Conservation (phyloP, 2,888 invertebrate genomes). For the Caenorhabditis wallacei region DNA sequence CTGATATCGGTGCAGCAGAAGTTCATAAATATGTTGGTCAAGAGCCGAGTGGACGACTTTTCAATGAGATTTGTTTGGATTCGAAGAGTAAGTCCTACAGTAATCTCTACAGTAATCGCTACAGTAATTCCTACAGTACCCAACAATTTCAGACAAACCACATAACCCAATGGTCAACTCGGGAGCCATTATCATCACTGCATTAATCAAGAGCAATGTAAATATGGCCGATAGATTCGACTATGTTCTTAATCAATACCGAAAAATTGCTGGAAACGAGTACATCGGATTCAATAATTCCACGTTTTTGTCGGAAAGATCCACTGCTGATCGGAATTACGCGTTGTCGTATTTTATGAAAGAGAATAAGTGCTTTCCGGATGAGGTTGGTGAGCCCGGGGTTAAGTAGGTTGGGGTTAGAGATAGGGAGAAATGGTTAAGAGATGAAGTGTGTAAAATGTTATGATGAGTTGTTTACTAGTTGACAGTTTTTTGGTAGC, state of each 20-base stretch:
- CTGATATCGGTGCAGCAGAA: constrained; percentile 76
- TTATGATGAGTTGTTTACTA: too few species aligned
- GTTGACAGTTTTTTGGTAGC: neutral
- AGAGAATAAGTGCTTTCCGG: constrained; percentile 88
- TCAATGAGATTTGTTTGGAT: constrained; percentile 79
- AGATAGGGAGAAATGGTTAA: too few species aligned
- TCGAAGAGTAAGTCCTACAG: constrained; percentile 53
- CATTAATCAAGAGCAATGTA: constrained; percentile 86
- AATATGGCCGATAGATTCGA: constrained; percentile 85
- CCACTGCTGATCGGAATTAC: constrained; percentile 95
- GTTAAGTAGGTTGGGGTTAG: too few species aligned
- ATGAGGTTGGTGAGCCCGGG: too few species aligned
- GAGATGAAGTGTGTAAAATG: too few species aligned
- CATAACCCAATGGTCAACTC: constrained; percentile 99
- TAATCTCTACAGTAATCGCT: too few species aligned
- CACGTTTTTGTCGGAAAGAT: constrained; percentile 88
- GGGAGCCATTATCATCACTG: constrained; percentile 94
- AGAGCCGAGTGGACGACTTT: constrained; percentile 76
- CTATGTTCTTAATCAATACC: constrained; percentile 83
- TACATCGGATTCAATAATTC: constrained; percentile 94
- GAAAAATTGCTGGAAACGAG: constrained; percentile 90
- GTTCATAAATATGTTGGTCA: constrained; percentile 76
- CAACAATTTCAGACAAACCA: constrained; percentile 89
- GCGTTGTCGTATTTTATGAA: constrained; percentile 98
- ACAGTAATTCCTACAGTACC: too few species aligned